Evolutionary conservation across 2,888 invertebrate genomes (phyloP).

Genomic region (Agriotes lineatus): DNA sequence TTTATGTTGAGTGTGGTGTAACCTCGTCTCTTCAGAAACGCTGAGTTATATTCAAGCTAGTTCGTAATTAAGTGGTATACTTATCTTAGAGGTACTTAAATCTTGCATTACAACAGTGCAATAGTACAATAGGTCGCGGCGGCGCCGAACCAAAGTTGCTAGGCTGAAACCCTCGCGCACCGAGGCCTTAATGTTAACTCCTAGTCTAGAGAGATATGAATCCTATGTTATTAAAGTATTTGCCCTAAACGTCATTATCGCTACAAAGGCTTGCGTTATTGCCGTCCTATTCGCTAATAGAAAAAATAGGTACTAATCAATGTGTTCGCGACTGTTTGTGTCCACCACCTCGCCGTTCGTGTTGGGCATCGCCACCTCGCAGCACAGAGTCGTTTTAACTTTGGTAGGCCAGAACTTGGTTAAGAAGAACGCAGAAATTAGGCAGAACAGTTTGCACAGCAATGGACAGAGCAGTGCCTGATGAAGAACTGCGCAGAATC

Average conservation of each 20-base stretch:
- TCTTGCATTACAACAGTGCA: constrained; percentile 33
- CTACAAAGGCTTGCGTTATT: constrained; percentile 42
- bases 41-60: constrained; percentile 26
- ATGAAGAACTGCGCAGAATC: constrained; percentile 86
- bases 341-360: constrained; percentile 38
- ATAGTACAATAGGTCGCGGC: constrained; percentile 25
- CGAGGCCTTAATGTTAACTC: constrained; percentile 20
- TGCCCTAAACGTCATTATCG: constrained; percentile 35
- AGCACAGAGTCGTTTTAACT: constrained; percentile 60
- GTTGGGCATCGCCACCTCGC: constrained; percentile 58
- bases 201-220: constrained; percentile 34
- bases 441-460: constrained; percentile 83
- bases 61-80: constrained; percentile 31
- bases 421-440: constrained; percentile 64
- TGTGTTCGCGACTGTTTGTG: constrained; percentile 32
- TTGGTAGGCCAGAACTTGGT: constrained; percentile 61
- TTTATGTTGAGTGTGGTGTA: constrained; percentile 29
- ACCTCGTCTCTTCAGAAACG: constrained; percentile 11
- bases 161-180: constrained; percentile 12
- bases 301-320: constrained; percentile 32
- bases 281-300: constrained; percentile 37
- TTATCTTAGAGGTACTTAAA: constrained; percentile 34
- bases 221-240: constrained; percentile 35
- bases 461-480: constrained; percentile 87
- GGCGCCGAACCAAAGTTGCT: constrained; percentile 7